Evolutionary conservation across 2,113 vertebrate genomes (phyloP).

Genomic region (Narcine bancroftii): DNA sequence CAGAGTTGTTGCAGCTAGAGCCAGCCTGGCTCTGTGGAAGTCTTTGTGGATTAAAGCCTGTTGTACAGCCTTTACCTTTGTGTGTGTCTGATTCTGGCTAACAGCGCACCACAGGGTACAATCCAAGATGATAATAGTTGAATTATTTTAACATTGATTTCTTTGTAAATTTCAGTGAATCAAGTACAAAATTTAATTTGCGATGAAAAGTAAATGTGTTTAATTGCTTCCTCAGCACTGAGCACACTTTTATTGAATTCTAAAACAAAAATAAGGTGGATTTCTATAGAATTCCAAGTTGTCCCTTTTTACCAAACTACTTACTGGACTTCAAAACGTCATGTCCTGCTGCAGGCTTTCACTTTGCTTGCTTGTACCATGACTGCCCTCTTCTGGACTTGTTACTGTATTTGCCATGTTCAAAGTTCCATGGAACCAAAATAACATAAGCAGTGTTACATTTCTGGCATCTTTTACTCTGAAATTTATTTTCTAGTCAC

Average conservation of each 20-base stretch:
- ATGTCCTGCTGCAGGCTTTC: not conserved
- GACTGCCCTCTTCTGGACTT: constrained; percentile 26
- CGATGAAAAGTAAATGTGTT: not conserved
- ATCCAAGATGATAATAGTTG: too few relatives aligned
- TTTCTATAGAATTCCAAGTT: not conserved
- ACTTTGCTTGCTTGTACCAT: not conserved
- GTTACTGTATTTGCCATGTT: not conserved
- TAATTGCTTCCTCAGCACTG: not conserved
- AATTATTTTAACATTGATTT: too few relatives aligned
- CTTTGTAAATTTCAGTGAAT: not conserved
- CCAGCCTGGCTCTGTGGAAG: too few relatives aligned
- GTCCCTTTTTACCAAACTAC: not conserved
- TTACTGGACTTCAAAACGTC: not conserved
- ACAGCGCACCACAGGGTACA: too few relatives aligned
- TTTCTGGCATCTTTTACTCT: not conserved
- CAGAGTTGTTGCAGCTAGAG: too few relatives aligned
- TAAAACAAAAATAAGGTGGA: not conserved
- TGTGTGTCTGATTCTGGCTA: too few relatives aligned
- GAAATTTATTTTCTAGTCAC: not conserved
- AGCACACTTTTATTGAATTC: not conserved
- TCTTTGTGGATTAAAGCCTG: too few relatives aligned
- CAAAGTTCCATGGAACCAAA: not conserved
- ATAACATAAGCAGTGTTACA: not conserved
- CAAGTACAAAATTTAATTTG: not conserved
- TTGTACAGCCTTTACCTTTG: too few relatives aligned